A percentile compares a stretch with the other conserved stretches of the same genome.
Conservation (phyloP, 2,888 invertebrate genomes). For the Drosophila rellima region DNA sequence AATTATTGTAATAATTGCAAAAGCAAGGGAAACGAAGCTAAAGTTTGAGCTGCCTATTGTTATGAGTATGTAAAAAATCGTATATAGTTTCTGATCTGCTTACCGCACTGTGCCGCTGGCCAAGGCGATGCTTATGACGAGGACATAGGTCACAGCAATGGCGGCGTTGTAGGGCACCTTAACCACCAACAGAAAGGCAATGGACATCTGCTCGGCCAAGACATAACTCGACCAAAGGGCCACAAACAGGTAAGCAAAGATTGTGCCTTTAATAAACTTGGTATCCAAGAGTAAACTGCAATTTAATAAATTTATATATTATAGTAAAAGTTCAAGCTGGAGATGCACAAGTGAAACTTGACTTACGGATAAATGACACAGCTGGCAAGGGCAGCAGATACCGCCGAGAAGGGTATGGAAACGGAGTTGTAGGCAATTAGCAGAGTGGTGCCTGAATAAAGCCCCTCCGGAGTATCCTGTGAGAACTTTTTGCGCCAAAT, state of each 20-base stretch:
- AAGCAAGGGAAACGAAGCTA: not conserved
- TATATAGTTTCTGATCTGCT: conserved; percentile 24
- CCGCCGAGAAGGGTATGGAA: conserved; percentile 92
- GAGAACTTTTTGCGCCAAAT: conserved; percentile 96
- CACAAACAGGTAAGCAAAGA: conserved; percentile 89
- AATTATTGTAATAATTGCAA: not conserved
- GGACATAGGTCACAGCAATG: conserved; percentile 92
- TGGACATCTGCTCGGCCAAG: conserved; percentile 93
- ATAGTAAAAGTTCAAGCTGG: not conserved
- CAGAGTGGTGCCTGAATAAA: conserved; percentile 94
- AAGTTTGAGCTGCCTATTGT: too few relatives aligned
- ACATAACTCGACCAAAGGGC: conserved; percentile 94
- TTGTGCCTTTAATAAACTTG: conserved; percentile 82
- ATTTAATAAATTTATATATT: not conserved
- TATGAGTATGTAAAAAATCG: too few relatives aligned
- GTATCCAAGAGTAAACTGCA: conserved; percentile 82
- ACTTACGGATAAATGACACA: conserved; percentile 91
- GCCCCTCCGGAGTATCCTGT: conserved; percentile 95
- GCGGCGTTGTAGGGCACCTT: conserved; percentile 92
- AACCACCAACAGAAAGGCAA: conserved; percentile 92
- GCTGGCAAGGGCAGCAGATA: conserved; percentile 90
- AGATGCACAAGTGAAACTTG: not conserved
- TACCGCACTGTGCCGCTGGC: conserved; percentile 93
- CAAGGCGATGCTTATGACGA: conserved; percentile 90
- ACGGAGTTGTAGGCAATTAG: conserved; percentile 93